Evolutionary conservation across 2,113 vertebrate genomes (phyloP), one percentile per base, ranked within the genome.

Genomic region (Tetraodon nigroviridis): DNA sequence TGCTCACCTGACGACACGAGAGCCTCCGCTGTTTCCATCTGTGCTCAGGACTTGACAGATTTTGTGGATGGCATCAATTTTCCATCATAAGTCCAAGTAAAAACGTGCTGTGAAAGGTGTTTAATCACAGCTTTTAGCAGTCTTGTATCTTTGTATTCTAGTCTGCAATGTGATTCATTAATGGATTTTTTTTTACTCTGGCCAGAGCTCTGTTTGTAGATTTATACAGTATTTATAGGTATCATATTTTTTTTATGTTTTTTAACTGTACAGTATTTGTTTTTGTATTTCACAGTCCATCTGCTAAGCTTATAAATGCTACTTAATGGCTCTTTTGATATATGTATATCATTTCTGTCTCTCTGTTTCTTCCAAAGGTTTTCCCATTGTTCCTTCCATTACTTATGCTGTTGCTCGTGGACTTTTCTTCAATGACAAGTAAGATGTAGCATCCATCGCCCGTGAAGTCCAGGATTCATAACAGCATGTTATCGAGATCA

Each of bases 381-480:
- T 92, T 62, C 91, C 91, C 3, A 29, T 91, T 5, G 18, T 92
- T 66, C 91, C 91, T 55, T 84, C 88, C 37, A 51, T 78, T 37
- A 88, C 81, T 0, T 82, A 92, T 1, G 87, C 89, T 7, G 81
- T 89, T 51, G 91, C 89, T 11, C 88, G 91, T 4, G 75, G 77
- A 19, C 49, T 80, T 10, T 89, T 67, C 66, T 84, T 56, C 24
- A 73, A 92, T 5, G 91, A 92, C 87, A 83, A 62, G 91, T 92
- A 85, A 88, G 79, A 51, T 41, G 3, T 5, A n/a, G 1, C 5
- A 4, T n/a, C 44, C n/a, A 17, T 17, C 19, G 13, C 44, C 32
- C 11, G 41, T 61, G 29, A 45, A 56, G 17, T 37, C 24, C 19
- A n/a, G 16, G 1, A 50, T 16, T 37, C 20, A 58, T 3, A 6